A percentile compares a stretch with the other conserved stretches of the same genome.
These are phyloP conservation scores for Mizuhopecten yessoensis DNA, from an alignment of 1,140 invertebrate genomes.

Conservation along the genomic window DNA sequence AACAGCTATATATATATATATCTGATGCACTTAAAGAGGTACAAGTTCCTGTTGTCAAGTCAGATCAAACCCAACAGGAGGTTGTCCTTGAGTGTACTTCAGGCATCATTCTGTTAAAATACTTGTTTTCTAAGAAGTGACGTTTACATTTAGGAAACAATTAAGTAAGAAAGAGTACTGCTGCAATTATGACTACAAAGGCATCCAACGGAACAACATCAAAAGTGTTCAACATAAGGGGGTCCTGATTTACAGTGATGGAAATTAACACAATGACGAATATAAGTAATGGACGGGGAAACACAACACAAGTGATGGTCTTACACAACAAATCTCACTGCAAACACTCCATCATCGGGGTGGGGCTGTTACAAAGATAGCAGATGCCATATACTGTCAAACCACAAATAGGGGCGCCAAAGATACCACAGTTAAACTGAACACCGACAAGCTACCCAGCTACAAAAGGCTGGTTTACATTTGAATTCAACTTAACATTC, in stretches of 20 bases:
- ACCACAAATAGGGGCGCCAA: background rate
- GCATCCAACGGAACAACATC: constrained; percentile 5
- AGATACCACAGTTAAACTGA: background rate
- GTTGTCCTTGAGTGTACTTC: background rate
- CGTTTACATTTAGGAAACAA: background rate
- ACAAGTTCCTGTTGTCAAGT: background rate
- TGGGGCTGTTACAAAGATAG: constrained; percentile 32
- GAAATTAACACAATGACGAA: too few relatives aligned
- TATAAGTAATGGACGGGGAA: constrained; percentile 15
- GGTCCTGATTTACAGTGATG: background rate
- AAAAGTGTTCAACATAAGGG: background rate
- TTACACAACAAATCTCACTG: constrained; percentile 16
- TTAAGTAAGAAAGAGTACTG: background rate
- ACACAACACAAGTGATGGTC: constrained; percentile 23
- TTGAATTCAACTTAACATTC: too few relatives aligned
- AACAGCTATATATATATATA: too few relatives aligned
- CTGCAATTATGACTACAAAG: constrained; percentile 26
- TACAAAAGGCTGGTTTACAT: background rate
- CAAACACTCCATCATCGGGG: background rate
- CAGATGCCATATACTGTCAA: background rate
- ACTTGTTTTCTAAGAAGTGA: constrained; percentile 6
- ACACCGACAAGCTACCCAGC: background rate
- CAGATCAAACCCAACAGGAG: background rate
- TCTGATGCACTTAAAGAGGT: too few relatives aligned
- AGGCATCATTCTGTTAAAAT: background rate